phyloP scores from a whole-genome alignment of 2,113 vertebrate genomes.

The Lutjanus erythropterus region DNA sequence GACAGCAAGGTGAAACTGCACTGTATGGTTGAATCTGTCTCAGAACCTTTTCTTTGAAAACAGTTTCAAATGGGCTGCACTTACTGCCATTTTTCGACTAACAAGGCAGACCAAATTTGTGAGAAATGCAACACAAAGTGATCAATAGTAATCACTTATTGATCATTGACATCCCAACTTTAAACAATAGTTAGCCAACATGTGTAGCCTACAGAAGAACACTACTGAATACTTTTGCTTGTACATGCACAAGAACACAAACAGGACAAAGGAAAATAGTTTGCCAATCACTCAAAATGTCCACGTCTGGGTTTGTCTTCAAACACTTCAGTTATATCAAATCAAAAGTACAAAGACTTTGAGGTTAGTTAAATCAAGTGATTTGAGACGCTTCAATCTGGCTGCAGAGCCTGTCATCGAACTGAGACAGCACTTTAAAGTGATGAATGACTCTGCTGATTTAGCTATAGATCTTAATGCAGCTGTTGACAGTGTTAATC shows the following conservation, averaged over 20 bases:
- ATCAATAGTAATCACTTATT: too few relatives aligned
- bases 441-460: slow-evolving; percentile 51
- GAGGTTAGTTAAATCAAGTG: slow-evolving; percentile 25
- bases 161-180: too few relatives aligned
- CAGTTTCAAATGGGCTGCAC: too few relatives aligned
- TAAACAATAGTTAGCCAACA: too few relatives aligned
- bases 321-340: slow-evolving; percentile 24
- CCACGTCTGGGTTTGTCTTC: slow-evolving; percentile 10
- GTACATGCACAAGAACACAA: not conserved
- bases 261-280: slow-evolving; percentile 29
- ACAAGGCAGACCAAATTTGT: too few relatives aligned
- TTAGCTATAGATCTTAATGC: slow-evolving; percentile 53
- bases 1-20: not conserved
- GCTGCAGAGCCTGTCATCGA: slow-evolving; percentile 16
- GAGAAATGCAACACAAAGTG: too few relatives aligned
- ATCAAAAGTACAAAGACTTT: slow-evolving; percentile 24
- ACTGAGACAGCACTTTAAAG: slow-evolving; percentile 41
- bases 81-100: too few relatives aligned
- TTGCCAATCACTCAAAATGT: slow-evolving; percentile 12
- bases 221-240: not conserved
- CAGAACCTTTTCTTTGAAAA: not conserved
- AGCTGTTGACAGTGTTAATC: slow-evolving; percentile 52
- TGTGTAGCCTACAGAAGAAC: too few relatives aligned
- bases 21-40: too few relatives aligned
- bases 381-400: slow-evolving; percentile 25